These are phyloP conservation scores for Prunella himalayana DNA, from an alignment of 2,113 vertebrate genomes.

Conservation along the genomic window DNA sequence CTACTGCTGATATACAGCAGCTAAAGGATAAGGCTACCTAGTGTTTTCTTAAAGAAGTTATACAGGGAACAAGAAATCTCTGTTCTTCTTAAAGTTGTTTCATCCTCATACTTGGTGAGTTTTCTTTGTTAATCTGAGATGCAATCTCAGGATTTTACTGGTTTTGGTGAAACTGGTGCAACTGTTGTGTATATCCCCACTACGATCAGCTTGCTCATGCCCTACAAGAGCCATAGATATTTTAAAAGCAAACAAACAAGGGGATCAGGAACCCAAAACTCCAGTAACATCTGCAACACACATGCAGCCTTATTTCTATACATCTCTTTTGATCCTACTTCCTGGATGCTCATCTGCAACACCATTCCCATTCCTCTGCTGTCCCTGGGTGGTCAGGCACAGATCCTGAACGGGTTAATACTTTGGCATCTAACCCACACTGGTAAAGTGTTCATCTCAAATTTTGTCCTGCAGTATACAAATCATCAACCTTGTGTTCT, in stretches of 20 bases:
- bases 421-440: background rate
- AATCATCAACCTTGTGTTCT: background rate
- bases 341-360: conserved; percentile 40
- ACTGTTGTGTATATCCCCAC: background rate
- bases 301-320: conserved; percentile 39
- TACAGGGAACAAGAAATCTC: background rate
- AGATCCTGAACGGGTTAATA: background rate
- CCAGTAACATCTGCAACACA: conserved; percentile 57
- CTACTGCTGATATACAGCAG: background rate
- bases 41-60: background rate
- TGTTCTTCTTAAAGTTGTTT: background rate
- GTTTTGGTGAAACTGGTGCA: background rate
- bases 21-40: background rate
- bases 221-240: background rate
- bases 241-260: conserved; percentile 58
- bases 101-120: background rate
- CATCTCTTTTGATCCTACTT: conserved; percentile 49
- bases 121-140: background rate
- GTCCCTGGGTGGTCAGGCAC: background rate
- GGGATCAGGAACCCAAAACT: conserved; percentile 11
- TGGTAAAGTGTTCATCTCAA: background rate
- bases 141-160: background rate
- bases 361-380: background rate
- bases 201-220: background rate
- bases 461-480: background rate